Evolutionary conservation across 2,888 invertebrate genomes (phyloP).

Genomic region (Dermolepida albohirtum): DNA sequence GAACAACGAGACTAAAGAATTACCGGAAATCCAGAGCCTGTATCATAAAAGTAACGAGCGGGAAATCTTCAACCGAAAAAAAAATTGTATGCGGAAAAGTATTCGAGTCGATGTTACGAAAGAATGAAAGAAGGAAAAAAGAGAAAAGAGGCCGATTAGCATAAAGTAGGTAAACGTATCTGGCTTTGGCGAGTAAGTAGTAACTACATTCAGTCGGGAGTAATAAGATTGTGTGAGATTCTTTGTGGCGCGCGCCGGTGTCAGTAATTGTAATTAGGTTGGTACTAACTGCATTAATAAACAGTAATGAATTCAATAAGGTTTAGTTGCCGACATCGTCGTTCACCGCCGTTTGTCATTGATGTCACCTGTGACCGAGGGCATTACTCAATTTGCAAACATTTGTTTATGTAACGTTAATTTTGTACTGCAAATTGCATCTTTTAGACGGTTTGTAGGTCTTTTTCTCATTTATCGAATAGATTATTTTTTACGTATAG

Average conservation of each 20-base stretch:
- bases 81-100: no score
- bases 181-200: slow-evolving; percentile 46
- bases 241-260: slow-evolving; percentile 57
- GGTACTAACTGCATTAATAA: slow-evolving; percentile 66
- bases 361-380: slow-evolving; percentile 51
- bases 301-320: slow-evolving; percentile 61
- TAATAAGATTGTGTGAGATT: slow-evolving; percentile 57
- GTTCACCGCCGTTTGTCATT: slow-evolving; percentile 52
- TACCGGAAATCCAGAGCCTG: no score
- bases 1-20: slow-evolving; percentile 2
- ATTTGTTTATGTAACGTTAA: slow-evolving; percentile 46
- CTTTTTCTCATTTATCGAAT: no score
- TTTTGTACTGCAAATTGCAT: not conserved
- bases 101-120: not conserved
- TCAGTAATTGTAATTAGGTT: slow-evolving; percentile 65
- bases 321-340: slow-evolving; percentile 55
- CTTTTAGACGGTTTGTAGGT: no score
- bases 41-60: no score
- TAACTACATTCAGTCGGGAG: slow-evolving; percentile 51
- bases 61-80: no score
- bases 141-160: slow-evolving; percentile 47
- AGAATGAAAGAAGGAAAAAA: slow-evolving; percentile 26
- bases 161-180: slow-evolving; percentile 51
- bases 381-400: slow-evolving; percentile 51
- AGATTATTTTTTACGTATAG: no score